These are phyloP conservation scores for Cheilosia impressa DNA, from an alignment of 2,888 invertebrate species.

Conservation along the genomic window DNA sequence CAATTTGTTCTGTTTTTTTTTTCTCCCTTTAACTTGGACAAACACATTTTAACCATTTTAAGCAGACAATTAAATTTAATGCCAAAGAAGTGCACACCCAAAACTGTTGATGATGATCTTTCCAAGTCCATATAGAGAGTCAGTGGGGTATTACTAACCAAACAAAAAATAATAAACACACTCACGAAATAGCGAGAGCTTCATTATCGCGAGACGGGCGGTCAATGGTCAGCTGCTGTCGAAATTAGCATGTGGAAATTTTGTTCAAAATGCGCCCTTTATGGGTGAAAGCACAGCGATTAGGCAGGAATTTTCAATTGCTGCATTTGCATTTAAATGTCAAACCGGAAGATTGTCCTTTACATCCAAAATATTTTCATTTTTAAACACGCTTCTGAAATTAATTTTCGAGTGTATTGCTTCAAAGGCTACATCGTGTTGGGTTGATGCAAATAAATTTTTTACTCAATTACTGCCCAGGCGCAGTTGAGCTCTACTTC, in stretches of 20 bases:
- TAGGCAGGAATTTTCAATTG: too few relatives aligned
- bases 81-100: slow-evolving; percentile 38
- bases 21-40: not conserved
- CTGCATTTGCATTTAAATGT: too few relatives aligned
- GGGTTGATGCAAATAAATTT: too few relatives aligned
- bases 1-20: not conserved
- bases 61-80: slow-evolving; percentile 63
- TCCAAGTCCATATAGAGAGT: slow-evolving; percentile 27
- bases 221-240: slow-evolving; percentile 19
- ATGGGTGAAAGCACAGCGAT: slow-evolving; percentile 43
- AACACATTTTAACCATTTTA: slow-evolving; percentile 37
- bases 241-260: slow-evolving; percentile 51
- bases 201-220: slow-evolving; percentile 7
- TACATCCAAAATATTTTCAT: too few relatives aligned
- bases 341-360: too few relatives aligned
- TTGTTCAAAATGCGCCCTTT: slow-evolving; percentile 30
- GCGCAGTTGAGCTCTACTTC: too few relatives aligned
- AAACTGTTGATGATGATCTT: slow-evolving; percentile 37
- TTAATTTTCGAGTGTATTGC: too few relatives aligned
- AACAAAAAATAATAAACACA: not conserved
- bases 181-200: slow-evolving; percentile 9
- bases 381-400: too few relatives aligned
- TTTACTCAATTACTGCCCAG: too few relatives aligned
- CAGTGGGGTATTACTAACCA: slow-evolving; percentile 12
- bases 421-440: too few relatives aligned